These are phyloP conservation scores for Thera britannica DNA, from an alignment of 2,888 invertebrate species.

Conservation along the genomic window DNA sequence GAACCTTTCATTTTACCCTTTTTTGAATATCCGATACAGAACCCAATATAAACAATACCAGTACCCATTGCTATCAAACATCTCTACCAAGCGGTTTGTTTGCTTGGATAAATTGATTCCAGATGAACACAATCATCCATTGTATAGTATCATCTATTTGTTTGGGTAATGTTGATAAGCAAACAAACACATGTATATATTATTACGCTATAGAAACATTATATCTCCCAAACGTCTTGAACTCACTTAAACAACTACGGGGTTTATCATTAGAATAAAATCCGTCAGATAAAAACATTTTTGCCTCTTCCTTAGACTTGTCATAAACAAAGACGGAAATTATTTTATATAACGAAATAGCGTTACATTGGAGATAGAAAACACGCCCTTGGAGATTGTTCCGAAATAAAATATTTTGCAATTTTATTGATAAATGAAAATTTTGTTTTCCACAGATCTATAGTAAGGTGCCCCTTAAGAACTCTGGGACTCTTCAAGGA, in stretches of 20 bases:
- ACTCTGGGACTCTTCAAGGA: constrained; percentile 15
- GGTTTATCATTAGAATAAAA: too few relatives aligned
- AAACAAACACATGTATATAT: constrained; percentile 1
- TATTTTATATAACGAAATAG: too few relatives aligned
- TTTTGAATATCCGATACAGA: constrained; percentile 49
- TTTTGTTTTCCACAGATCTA: not conserved
- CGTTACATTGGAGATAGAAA: too few relatives aligned
- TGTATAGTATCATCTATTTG: constrained; percentile 45
- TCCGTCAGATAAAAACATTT: too few relatives aligned
- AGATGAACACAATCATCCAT: constrained; percentile 40
- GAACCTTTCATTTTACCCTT: constrained; percentile 42
- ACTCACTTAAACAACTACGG: too few relatives aligned
- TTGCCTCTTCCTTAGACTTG: too few relatives aligned
- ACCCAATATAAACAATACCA: constrained; percentile 44
- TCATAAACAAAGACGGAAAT: too few relatives aligned
- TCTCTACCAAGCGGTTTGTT: constrained; percentile 48
- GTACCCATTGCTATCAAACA: constrained; percentile 43
- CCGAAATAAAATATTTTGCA: too few relatives aligned
- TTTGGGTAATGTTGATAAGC: constrained; percentile 25
- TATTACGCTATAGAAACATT: not conserved
- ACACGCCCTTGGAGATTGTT: too few relatives aligned
- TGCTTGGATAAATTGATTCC: constrained; percentile 51
- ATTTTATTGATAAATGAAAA: not conserved
- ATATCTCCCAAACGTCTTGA: not conserved
- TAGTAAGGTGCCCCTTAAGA: not conserved